Evolutionary conservation across 2,113 vertebrate genomes (phyloP).

Genomic region (Asarcornis scutulata): DNA sequence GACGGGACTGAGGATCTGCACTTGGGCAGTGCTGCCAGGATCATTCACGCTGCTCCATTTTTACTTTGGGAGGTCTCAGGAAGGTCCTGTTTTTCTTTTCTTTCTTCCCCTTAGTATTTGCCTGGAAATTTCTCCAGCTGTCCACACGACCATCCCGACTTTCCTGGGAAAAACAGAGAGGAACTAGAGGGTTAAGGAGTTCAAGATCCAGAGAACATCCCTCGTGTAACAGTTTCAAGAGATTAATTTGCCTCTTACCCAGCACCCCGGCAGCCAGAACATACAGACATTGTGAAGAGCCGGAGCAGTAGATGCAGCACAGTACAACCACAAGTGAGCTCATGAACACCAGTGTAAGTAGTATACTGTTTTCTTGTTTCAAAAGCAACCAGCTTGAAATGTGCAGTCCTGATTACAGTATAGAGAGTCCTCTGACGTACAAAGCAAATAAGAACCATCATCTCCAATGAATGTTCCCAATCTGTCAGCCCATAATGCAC

Average conservation of each 20-base stretch:
- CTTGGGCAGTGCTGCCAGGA: conserved; percentile 14
- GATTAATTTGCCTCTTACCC: neutral
- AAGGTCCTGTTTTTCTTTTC: conserved; percentile 97
- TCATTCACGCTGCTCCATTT: conserved; percentile 96
- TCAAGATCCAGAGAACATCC: neutral
- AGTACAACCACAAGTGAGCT: neutral
- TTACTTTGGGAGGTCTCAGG: conserved; percentile 98
- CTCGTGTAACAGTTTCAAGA: neutral
- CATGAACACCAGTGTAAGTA: neutral
- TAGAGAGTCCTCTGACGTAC: neutral
- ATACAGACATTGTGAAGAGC: neutral
- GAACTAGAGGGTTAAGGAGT: neutral
- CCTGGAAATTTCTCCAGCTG: conserved; percentile 97
- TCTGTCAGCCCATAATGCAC: neutral
- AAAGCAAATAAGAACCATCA: neutral
- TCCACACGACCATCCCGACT: conserved; percentile 97
- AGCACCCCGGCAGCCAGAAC: neutral
- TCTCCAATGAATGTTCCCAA: neutral
- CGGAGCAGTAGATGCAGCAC: neutral
- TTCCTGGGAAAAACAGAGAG: conserved; percentile 77
- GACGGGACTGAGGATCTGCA: conserved; percentile 43
- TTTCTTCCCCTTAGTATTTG: conserved; percentile 93
- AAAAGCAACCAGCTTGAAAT: neutral
- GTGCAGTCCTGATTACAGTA: neutral
- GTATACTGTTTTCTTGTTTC: neutral